A percentile compares a stretch with the other conserved stretches of the same genome.
These are phyloP conservation scores for Remorina albescens DNA, from an alignment of 2,797 vertebrate species.

Conservation along the genomic window DNA sequence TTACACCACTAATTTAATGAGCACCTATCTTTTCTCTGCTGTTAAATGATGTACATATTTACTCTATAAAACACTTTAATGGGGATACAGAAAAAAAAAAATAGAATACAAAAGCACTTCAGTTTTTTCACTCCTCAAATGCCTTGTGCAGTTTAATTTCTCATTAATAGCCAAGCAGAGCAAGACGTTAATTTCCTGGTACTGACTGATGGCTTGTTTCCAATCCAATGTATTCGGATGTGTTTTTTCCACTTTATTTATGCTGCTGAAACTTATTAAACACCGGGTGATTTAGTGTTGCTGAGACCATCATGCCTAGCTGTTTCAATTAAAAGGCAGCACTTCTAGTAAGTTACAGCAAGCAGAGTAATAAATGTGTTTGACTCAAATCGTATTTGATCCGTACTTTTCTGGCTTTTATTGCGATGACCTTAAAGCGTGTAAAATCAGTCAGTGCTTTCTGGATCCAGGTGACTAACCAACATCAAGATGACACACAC, in stretches of 20 bases:
- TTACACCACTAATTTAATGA: conserved; percentile 22
- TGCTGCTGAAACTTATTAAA: conserved; percentile 47
- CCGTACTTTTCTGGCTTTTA: conserved; percentile 71
- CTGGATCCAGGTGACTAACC: conserved; percentile 32
- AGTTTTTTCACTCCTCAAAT: conserved; percentile 23
- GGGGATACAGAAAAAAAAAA: conserved; percentile 5
- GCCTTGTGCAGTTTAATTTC: conserved; percentile 41
- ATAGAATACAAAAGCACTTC: conserved; percentile 16
- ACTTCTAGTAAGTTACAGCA: conserved; percentile 55
- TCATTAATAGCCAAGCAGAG: conserved; percentile 34
- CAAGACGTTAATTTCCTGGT: conserved; percentile 42
- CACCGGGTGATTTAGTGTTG: conserved; percentile 43
- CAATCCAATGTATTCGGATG: conserved; percentile 28
- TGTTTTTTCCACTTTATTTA: conserved; percentile 11
- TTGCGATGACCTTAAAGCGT: conserved; percentile 71
- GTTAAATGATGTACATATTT: conserved; percentile 42
- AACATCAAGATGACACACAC: conserved; percentile 63
- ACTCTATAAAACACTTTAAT: conserved; percentile 47
- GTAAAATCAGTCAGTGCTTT: conserved; percentile 59
- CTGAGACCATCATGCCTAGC: conserved; percentile 43
- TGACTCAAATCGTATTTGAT: conserved; percentile 73
- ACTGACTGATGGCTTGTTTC: conserved; percentile 49
- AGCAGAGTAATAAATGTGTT: conserved; percentile 65
- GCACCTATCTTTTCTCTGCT: conserved; percentile 14
- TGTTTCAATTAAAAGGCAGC: conserved; percentile 64